Percentiles rank a stretch among this genome's conserved stretches.
Evolutionary conservation across 2,888 invertebrate genomes (phyloP).

Genomic region (Dolomedes plantarius): DNA sequence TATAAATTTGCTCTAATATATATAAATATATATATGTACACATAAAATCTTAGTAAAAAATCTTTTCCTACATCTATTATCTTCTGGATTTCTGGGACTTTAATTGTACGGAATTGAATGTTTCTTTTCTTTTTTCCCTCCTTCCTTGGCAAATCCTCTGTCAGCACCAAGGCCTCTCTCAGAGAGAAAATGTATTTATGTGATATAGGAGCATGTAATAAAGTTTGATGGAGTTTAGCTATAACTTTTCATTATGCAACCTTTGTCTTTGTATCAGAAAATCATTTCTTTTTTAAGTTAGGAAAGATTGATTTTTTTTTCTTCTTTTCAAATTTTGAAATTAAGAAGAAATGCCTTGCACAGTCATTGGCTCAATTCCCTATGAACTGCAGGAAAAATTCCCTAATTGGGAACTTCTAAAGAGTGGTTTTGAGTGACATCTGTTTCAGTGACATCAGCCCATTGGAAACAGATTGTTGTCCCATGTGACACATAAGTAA

Average conservation of each 20-base stretch:
- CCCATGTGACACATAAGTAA: too few species aligned
- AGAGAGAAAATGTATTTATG: constrained; percentile 70
- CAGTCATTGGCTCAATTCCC: too few species aligned
- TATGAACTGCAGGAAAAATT: too few species aligned
- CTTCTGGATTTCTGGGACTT: constrained; percentile 68
- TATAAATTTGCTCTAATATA: constrained; percentile 69
- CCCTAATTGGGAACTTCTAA: too few species aligned
- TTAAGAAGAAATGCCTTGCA: too few species aligned
- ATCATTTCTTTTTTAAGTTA: too few species aligned
- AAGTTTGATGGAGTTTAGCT: constrained; percentile 71
- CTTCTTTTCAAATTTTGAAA: too few species aligned
- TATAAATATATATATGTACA: constrained; percentile 58
- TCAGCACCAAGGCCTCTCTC: constrained; percentile 68
- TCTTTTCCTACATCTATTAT: constrained; percentile 61
- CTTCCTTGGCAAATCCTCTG: constrained; percentile 70
- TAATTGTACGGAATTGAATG: constrained; percentile 51
- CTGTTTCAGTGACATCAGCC: too few species aligned
- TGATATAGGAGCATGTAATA: constrained; percentile 72
- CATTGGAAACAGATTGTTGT: too few species aligned
- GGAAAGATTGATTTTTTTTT: too few species aligned
- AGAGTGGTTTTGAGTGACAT: too few species aligned
- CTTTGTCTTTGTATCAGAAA: background rate
- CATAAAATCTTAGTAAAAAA: constrained; percentile 58
- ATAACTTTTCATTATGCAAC: constrained; percentile 45
- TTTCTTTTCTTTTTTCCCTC: constrained; percentile 34